Evolutionary conservation across 1,140 invertebrate species (phyloP).

Genomic region (Hestina assimilis): DNA sequence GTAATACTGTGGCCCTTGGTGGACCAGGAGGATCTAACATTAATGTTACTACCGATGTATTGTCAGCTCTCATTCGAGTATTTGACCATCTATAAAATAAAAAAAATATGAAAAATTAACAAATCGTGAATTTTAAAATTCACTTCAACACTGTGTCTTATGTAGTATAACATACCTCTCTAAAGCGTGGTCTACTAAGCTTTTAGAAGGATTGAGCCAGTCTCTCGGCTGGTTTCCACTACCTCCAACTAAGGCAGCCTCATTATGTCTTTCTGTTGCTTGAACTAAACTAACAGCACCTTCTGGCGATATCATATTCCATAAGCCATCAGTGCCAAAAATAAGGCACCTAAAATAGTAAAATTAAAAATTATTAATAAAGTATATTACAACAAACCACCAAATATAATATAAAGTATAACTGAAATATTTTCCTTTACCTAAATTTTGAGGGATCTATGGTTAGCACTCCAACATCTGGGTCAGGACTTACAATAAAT

Average conservation of each 20-base stretch:
- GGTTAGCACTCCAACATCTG: slow-evolving; percentile 92
- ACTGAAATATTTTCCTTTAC: slow-evolving; percentile 42
- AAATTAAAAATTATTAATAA: not conserved
- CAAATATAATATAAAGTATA: not conserved
- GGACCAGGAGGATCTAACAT: slow-evolving; percentile 94
- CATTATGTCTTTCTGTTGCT: slow-evolving; percentile 89
- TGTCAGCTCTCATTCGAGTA: slow-evolving; percentile 93
- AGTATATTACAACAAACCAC: not conserved
- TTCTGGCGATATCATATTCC: slow-evolving; percentile 94
- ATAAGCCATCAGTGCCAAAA: slow-evolving; percentile 97
- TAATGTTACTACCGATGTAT: slow-evolving; percentile 95
- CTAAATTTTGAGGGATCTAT: slow-evolving; percentile 87
- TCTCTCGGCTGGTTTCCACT: slow-evolving; percentile 76
- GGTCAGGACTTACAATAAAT: slow-evolving; percentile 98
- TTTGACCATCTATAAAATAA: slow-evolving; percentile 86
- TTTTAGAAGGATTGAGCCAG: slow-evolving; percentile 94
- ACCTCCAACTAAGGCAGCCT: slow-evolving; percentile 79
- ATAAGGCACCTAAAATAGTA: slow-evolving; percentile 89
- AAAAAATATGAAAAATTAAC: no score
- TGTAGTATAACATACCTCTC: slow-evolving; percentile 74
- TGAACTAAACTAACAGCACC: slow-evolving; percentile 92
- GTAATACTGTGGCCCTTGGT: slow-evolving; percentile 83
- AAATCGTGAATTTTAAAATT: no score
- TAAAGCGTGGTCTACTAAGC: slow-evolving; percentile 91
- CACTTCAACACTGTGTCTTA: not conserved